phyloP scores from a whole-genome alignment of 2,888 invertebrate genomes.

The Tetrapedia diversipes region DNA sequence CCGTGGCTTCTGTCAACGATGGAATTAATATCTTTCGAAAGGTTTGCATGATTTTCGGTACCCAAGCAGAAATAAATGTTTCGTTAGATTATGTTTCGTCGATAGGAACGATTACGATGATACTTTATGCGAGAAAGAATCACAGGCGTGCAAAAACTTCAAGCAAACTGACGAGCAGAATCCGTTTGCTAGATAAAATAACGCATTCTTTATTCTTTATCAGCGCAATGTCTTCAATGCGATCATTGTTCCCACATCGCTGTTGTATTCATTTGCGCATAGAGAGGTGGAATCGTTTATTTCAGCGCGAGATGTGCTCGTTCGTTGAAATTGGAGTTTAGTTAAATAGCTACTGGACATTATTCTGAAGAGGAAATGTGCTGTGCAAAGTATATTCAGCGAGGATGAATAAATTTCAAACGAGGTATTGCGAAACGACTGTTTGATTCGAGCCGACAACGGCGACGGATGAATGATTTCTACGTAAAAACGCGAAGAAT shows the following conservation, averaged over 20 bases:
- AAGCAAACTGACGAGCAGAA: slow-evolving; percentile 12
- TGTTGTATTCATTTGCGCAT: slow-evolving; percentile 31
- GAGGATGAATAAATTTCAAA: background rate
- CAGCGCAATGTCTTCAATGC: slow-evolving; percentile 13
- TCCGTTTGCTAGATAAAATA: slow-evolving; percentile 31
- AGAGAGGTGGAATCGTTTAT: slow-evolving; percentile 22
- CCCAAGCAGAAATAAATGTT: background rate
- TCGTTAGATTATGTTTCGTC: background rate
- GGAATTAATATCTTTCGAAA: background rate
- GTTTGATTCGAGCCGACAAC: background rate
- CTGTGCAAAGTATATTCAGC: background rate
- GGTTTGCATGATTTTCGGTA: background rate
- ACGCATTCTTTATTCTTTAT: slow-evolving; percentile 33
- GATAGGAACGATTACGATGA: background rate
- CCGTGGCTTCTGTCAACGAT: background rate
- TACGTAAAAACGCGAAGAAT: background rate
- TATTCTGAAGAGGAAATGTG: background rate
- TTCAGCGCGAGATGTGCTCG: slow-evolving; percentile 17
- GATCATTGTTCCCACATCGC: slow-evolving; percentile 31
- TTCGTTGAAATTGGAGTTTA: background rate
- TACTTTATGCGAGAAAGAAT: background rate
- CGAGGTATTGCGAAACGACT: background rate
- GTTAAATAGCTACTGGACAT: background rate
- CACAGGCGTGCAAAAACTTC: background rate
- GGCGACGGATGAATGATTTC: background rate